Base-by-base conservation (phyloP, 2,888 invertebrate species). In the Pseudococcus longispinus region DNA sequence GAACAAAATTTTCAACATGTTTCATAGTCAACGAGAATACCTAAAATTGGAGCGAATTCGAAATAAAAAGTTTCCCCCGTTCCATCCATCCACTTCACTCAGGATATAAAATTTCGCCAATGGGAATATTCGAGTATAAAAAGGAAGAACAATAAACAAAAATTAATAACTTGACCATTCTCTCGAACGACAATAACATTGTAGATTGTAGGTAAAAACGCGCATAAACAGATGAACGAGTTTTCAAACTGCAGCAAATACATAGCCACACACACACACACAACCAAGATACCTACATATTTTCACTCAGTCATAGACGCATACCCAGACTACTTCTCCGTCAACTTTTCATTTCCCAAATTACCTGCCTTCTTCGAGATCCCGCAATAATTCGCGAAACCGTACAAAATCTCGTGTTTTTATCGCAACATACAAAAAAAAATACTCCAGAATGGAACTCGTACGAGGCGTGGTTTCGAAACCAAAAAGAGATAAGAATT, bases 121-220 rank as follows among this genome's bases (percentile, higher is more conserved):
- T n/a, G 46, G n/a, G 29, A 46, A 86, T 26, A 29, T 46, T n/a
- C 18, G 18, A 86, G 44, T 18, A 74, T n/a, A 82, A 44, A 70
- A 65, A 70, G 23, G n/a, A 32, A 55, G 8, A 70, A 32, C 18
- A 70, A 44, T 18, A 42, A 60, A n/a, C 37, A 37, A 13, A 84
- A 85, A 85, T 55, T 65, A 85, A 44, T 65, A 85, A 65, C 20
- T 37, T 20, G 85, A 32, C 65, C 65, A 15, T 32, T n/a, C 60
- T 60, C 60, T 60, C 85, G 26, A 60, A 85, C 42, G 37, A 32
- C 83, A 83, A 80, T 42, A 80, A 80, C 77, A 80, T 80, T 70
- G 11, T 80, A 42, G 37, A 11, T 77, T n/a, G 77, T 70, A 26
- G 26, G 74, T 74, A 74, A 32, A 70, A 37, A 9, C 77, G 77